Base-by-base conservation (phyloP, 2,888 invertebrate species). In the Cotesia congregata region DNA sequence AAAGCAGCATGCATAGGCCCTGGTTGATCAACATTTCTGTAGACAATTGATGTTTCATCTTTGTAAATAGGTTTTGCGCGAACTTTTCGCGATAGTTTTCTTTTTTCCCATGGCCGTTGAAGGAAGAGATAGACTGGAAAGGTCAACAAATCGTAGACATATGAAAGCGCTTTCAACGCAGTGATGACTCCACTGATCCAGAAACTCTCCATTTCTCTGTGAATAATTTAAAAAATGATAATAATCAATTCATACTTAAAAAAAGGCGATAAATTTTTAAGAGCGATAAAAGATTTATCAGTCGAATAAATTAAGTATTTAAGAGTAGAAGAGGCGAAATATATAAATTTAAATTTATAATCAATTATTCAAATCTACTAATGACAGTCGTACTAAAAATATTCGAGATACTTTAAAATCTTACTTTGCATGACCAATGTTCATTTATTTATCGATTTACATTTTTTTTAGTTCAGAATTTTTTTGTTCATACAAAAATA, bases 111-210 rank as follows among this genome's bases (percentile, higher is more conserved):
- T 78, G 97, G 97, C 86, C 94, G 92, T 90, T 97, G 97, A 81
- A 96, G 90, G 80, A 97, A 90, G 85, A 96, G 93, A 91, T 97
- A 98, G 40, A 98, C 93, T 79, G 98, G 96, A 91, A 96, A 95
- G 79, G 97, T 96, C 87, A 98, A 91, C 86, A 98, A 92, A 90
- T 98, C 98, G 91, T 95, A 97, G 82, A 98, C 93, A 88, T 96
- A 94, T 83, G 95, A 94, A 83, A 96, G 91, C 72, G 94, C 94
- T 89, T 94, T 94, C 86, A 97, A 93, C 83, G 95, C 94, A 83
- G 93, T 93, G 85, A 96, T 91, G 86, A 94, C 94, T 87, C 93
- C 92, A 87, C 93, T 90, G 81, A 92, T 90, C 90, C 92, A 92
- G 81, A 92, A 89, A 79, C 91, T 91, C 83, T 92, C 92, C 92